These are phyloP conservation scores for Ceuthmochares aereus DNA, from an alignment of 2,113 vertebrate species.

Conservation along the genomic window DNA sequence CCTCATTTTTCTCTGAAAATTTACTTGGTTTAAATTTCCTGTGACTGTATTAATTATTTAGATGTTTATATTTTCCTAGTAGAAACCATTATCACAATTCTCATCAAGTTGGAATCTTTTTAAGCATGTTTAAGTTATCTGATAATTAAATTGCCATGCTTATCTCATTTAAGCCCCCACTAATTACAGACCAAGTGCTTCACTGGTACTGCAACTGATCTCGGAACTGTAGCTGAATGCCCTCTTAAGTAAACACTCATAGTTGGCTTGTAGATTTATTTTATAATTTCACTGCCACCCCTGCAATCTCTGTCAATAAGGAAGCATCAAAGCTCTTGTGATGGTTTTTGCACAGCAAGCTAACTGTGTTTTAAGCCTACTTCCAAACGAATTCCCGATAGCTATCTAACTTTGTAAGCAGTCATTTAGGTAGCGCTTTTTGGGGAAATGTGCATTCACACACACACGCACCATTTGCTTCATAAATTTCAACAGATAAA, in stretches of 20 bases:
- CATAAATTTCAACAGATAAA: conserved; percentile 23
- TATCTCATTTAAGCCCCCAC: conserved; percentile 29
- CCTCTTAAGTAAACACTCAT: neutral
- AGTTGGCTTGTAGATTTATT: neutral
- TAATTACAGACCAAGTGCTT: conserved; percentile 15
- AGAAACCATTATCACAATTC: conserved; percentile 45
- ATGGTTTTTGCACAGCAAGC: neutral
- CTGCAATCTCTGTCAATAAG: neutral
- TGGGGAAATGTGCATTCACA: neutral
- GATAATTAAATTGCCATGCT: conserved; percentile 36
- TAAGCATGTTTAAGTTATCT: conserved; percentile 32
- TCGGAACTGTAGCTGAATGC: neutral
- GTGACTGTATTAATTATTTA: conserved; percentile 63
- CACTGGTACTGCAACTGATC: neutral
- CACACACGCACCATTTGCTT: neutral
- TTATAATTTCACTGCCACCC: neutral
- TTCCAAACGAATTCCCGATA: neutral
- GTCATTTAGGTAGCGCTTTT: neutral
- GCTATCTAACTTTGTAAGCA: conserved; percentile 9
- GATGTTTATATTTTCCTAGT: conserved; percentile 57
- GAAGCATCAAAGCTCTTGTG: neutral
- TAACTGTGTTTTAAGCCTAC: conserved; percentile 32
- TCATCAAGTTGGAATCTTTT: conserved; percentile 28
- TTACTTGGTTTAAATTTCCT: conserved; percentile 40
- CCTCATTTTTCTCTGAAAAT: conserved; percentile 33